Percentiles rank a stretch among this genome's conserved stretches.
Evolutionary conservation across 2,888 invertebrate genomes (phyloP).

Genomic region (Helicoverpa assulta): DNA sequence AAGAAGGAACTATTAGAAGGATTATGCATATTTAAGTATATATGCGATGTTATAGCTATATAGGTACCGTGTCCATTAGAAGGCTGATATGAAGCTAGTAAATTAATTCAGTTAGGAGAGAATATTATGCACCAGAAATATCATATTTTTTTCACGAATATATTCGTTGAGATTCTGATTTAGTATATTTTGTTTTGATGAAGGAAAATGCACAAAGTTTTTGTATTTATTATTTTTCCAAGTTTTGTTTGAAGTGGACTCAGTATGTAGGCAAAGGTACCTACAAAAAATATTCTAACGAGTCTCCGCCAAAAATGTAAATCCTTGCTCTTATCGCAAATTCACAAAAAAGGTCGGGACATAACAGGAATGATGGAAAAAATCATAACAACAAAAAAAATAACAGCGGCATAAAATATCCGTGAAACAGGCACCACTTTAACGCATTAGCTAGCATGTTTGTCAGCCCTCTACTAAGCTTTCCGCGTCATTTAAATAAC

Average conservation of each 20-base stretch:
- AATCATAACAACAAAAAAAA: conserved; percentile 38
- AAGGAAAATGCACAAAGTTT: not conserved
- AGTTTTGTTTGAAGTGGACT: not conserved
- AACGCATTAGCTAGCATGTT: conserved; percentile 61
- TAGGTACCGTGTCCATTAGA: no score
- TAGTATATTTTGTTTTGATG: not conserved
- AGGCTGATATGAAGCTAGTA: no score
- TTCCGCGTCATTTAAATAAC: conserved; percentile 80
- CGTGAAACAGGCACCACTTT: conserved; percentile 46
- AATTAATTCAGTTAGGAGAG: no score
- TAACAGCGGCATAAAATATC: conserved; percentile 41
- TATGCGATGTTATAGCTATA: no score
- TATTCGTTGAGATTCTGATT: not conserved
- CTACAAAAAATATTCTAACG: conserved; percentile 11
- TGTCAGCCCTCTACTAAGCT: conserved; percentile 63
- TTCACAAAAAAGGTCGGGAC: conserved; percentile 21
- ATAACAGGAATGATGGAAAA: conserved; percentile 32
- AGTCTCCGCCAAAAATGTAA: conserved; percentile 15
- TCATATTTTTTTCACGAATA: not conserved
- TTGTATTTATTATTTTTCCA: not conserved
- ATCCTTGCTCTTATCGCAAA: conserved; percentile 21
- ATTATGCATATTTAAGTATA: no score
- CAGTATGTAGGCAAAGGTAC: not conserved
- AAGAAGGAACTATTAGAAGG: no score
- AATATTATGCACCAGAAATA: not conserved